Evolutionary conservation across 2,888 invertebrate genomes (phyloP).

Genomic region (Plagiodera versicolora): DNA sequence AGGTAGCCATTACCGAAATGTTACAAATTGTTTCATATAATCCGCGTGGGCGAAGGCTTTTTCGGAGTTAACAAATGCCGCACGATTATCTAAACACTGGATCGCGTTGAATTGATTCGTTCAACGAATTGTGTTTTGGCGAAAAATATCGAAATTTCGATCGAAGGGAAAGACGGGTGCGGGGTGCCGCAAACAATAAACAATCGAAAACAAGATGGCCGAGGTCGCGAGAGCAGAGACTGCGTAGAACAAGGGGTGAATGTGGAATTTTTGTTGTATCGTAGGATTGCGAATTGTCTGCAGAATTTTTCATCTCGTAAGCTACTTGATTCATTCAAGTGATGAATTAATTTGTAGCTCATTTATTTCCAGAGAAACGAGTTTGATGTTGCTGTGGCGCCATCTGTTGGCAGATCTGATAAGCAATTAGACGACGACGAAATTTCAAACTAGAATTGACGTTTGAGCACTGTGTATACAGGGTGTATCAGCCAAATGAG

Average conservation of each 20-base stretch:
- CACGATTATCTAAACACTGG: conserved; percentile 19
- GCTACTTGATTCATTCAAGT: too few relatives aligned
- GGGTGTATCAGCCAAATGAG: too few relatives aligned
- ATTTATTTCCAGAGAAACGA: too few relatives aligned
- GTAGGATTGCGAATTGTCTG: neutral
- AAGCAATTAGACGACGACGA: too few relatives aligned
- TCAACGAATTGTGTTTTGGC: conserved; percentile 31
- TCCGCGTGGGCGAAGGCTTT: conserved; percentile 11
- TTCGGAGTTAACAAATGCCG: conserved; percentile 16
- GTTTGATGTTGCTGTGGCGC: too few relatives aligned
- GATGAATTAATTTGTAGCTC: too few relatives aligned
- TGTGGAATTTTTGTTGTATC: conserved; percentile 9
- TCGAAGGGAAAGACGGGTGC: conserved; percentile 46
- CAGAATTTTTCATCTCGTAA: too few relatives aligned
- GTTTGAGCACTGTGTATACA: too few relatives aligned
- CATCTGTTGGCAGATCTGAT: too few relatives aligned
- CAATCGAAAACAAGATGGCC: conserved; percentile 54
- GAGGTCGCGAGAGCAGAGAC: conserved; percentile 38
- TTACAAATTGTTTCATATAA: conserved; percentile 30
- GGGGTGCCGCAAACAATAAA: conserved; percentile 57
- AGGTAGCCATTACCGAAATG: conserved; percentile 41
- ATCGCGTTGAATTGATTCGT: conserved; percentile 10
- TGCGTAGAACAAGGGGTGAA: conserved; percentile 35
- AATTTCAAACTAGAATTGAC: too few relatives aligned
- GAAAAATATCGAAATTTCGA: conserved; percentile 36